phyloP scores from a whole-genome alignment of 2,888 invertebrate genomes.

The Tachina lurida region DNA sequence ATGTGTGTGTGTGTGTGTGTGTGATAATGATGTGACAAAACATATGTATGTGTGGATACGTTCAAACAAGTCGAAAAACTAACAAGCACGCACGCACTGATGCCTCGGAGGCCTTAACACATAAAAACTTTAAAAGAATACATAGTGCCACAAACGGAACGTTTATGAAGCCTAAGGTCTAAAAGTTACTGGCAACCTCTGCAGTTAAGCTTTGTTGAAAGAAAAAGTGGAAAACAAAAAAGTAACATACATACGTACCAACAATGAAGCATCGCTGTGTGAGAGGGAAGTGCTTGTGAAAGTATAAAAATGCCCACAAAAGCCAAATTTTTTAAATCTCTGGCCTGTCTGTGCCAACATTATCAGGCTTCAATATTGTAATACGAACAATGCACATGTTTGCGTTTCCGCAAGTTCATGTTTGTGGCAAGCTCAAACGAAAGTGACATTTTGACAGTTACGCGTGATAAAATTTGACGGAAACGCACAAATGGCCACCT shows the following conservation, averaged over 20 bases:
- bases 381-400: constrained; percentile 26
- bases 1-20: constrained; percentile 59
- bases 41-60: constrained; percentile 42
- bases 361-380: constrained; percentile 6
- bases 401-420: constrained; percentile 45
- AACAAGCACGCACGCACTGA: constrained; percentile 58
- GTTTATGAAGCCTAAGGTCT: constrained; percentile 34
- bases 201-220: background rate
- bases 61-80: constrained; percentile 56
- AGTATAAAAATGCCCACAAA: constrained; percentile 27
- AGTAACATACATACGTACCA: background rate
- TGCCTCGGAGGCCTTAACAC: constrained; percentile 47
- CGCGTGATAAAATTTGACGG: constrained; percentile 66
- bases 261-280: background rate
- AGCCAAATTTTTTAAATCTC: constrained; percentile 35
- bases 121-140: constrained; percentile 11
- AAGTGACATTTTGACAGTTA: constrained; percentile 71
- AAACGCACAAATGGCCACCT: constrained; percentile 56
- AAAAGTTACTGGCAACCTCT: constrained; percentile 2
- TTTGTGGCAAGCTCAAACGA: constrained; percentile 58
- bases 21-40: constrained; percentile 72
- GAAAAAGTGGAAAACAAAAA: background rate
- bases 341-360: background rate
- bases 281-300: background rate
- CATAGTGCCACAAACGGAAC: constrained; percentile 49